phyloP scores from a whole-genome alignment of 2,113 vertebrate genomes.

The Machaerirhynchus nigripectus region DNA sequence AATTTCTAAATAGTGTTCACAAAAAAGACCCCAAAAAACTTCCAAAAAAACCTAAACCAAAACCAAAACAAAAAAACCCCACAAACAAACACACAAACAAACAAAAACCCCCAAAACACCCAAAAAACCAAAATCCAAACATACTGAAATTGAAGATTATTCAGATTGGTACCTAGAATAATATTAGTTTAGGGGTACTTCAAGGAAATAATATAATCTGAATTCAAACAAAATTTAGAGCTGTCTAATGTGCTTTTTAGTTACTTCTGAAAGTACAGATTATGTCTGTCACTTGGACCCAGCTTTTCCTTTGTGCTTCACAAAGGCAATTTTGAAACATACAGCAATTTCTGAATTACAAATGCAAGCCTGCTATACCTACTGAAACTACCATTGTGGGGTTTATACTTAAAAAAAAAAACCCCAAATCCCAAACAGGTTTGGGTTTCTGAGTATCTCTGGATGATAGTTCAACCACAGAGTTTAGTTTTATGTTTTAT shows the following conservation, averaged over 20 bases:
- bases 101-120: background rate
- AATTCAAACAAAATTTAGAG: background rate
- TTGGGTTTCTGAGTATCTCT: background rate
- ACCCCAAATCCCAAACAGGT: background rate
- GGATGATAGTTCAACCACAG: background rate
- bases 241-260: background rate
- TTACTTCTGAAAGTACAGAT: background rate
- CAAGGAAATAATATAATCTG: background rate
- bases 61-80: background rate
- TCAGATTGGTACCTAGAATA: background rate
- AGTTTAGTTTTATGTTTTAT: background rate
- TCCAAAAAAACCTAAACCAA: too few relatives aligned
- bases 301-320: background rate
- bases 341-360: background rate
- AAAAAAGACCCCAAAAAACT: background rate
- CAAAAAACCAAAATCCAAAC: fast-evolving
- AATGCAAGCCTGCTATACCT: background rate
- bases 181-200: background rate
- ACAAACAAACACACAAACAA: background rate
- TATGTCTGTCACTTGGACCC: background rate
- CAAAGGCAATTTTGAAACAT: background rate
- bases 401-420: background rate
- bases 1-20: background rate
- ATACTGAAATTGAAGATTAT: background rate
- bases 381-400: background rate